phyloP scores from a whole-genome alignment of 2,888 invertebrate species.

The Agrochola macilenta region DNA sequence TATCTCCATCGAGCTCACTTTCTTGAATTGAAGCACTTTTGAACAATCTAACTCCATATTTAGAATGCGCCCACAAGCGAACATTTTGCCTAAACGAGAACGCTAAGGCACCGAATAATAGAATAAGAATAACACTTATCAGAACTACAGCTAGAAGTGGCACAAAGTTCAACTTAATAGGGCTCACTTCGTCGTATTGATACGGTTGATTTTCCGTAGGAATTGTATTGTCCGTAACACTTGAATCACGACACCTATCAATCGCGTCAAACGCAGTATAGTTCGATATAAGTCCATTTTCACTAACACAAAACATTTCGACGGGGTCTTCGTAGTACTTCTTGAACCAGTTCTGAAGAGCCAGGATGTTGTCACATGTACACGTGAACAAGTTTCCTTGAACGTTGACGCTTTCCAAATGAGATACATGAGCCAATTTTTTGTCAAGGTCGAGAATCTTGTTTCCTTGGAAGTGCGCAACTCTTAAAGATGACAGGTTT shows the following conservation, averaged over 20 bases:
- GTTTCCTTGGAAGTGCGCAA: constrained; percentile 94
- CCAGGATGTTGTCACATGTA: constrained; percentile 92
- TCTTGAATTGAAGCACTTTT: constrained; percentile 91
- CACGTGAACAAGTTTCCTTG: constrained; percentile 95
- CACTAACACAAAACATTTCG: constrained; percentile 92
- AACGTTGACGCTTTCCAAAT: constrained; percentile 92
- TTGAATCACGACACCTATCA: constrained; percentile 87
- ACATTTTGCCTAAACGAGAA: constrained; percentile 95
- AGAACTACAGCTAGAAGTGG: constrained; percentile 94
- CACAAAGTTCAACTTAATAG: constrained; percentile 92
- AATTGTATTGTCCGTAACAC: constrained; percentile 89
- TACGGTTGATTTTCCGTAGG: constrained; percentile 90
- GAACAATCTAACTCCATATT: constrained; percentile 94
- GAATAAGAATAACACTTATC: constrained; percentile 93
- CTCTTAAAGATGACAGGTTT: constrained; percentile 92
- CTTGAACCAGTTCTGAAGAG: constrained; percentile 92
- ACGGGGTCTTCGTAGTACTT: constrained; percentile 91
- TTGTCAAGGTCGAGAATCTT: constrained; percentile 93
- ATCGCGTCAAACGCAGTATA: constrained; percentile 87
- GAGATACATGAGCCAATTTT: constrained; percentile 91
- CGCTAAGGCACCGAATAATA: constrained; percentile 93
- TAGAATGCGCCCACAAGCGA: constrained; percentile 94
- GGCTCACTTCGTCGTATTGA: constrained; percentile 92
- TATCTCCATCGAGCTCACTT: constrained; percentile 91
- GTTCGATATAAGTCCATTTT: constrained; percentile 84